phyloP scores from a whole-genome alignment of 2,797 vertebrate species.

The Cryptoblepharus egeriae region DNA sequence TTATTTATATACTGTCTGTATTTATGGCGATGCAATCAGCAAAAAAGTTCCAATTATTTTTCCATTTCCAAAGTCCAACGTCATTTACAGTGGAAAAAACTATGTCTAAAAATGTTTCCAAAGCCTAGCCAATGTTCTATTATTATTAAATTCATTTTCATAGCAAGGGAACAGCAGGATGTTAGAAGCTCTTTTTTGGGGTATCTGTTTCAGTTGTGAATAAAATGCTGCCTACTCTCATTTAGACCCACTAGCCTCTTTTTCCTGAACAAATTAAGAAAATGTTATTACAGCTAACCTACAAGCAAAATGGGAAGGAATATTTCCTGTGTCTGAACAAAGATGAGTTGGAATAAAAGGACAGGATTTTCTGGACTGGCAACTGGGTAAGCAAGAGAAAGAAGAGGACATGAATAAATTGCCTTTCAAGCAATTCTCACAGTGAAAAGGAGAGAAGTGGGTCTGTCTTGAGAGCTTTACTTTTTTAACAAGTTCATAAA shows the following conservation, averaged over 20 bases:
- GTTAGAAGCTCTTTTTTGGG: constrained; percentile 13
- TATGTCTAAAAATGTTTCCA: constrained; percentile 30
- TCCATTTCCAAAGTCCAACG: not conserved
- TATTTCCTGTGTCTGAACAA: not conserved
- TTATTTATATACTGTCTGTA: not conserved
- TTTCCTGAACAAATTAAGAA: constrained; percentile 14
- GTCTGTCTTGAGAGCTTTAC: too few species aligned
- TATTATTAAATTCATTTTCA: not conserved
- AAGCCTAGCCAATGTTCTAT: not conserved
- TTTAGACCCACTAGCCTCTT: not conserved
- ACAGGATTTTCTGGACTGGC: too few species aligned
- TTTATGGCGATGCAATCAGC: not conserved
- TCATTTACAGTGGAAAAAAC: not conserved
- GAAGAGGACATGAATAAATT: too few species aligned
- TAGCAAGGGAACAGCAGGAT: constrained; percentile 15
- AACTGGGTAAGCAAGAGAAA: too few species aligned
- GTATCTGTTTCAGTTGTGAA: constrained; percentile 7
- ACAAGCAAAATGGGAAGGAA: not conserved
- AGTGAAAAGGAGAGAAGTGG: too few species aligned
- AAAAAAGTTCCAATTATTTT: not conserved
- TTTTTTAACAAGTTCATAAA: too few species aligned
- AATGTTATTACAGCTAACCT: not conserved
- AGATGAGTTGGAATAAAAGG: not conserved
- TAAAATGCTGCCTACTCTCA: constrained; percentile 6
- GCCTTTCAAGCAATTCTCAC: too few species aligned